Evolutionary conservation across 2,113 vertebrate species (phyloP).

Genomic region (Tympanuchus pallidicinctus): DNA sequence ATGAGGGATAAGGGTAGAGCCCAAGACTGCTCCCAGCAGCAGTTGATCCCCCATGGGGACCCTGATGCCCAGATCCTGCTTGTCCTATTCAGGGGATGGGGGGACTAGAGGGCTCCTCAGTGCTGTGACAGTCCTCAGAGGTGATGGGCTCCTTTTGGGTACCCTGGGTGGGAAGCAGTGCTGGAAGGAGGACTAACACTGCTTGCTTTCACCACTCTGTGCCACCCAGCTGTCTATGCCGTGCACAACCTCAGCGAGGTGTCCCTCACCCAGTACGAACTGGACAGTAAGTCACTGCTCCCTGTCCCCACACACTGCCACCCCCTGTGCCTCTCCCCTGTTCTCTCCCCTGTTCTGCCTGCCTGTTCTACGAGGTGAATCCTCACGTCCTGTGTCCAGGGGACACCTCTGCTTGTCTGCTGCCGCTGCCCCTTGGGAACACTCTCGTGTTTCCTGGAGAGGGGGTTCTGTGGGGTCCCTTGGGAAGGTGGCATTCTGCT

Average conservation of each 20-base stretch:
- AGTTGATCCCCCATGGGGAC: accelerated
- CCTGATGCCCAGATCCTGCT: accelerated
- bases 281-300: conserved; percentile 88
- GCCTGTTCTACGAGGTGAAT: neutral
- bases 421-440: neutral
- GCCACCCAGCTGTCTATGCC: conserved; percentile 83
- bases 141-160: neutral
- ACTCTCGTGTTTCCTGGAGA: accelerated
- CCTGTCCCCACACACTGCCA: neutral
- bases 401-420: neutral
- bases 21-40: accelerated
- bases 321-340: neutral
- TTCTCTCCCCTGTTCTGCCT: too few relatives aligned
- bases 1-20: neutral
- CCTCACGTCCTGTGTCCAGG: neutral
- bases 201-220: conserved; percentile 6
- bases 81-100: accelerated
- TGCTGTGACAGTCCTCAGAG: neutral
- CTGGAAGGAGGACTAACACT: neutral
- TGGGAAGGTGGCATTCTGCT: accelerated
- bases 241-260: conserved; percentile 90
- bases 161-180: neutral
- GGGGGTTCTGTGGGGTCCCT: neutral
- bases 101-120: neutral
- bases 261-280: conserved; percentile 88